Base-by-base conservation (phyloP, 2,888 invertebrate species). In the Xestobium rufovillosum region DNA sequence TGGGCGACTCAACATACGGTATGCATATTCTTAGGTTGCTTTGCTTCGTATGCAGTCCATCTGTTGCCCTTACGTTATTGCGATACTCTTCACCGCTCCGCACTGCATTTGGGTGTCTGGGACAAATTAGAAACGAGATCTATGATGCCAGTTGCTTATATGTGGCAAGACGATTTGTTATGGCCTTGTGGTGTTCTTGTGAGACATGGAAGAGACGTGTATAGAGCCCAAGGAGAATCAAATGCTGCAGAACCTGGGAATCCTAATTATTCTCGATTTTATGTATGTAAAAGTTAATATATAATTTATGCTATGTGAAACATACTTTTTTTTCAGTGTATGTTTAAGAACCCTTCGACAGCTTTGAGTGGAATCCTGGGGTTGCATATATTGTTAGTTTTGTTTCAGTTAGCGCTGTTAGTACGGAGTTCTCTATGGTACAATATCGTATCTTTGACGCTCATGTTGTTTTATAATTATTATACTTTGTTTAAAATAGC, bases 211-310 rank as follows among this genome's bases (percentile, higher is more conserved):
- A 78, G 81, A 35, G 81, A 80, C 35, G 60, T 82, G 23, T 91
- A 83, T 65, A 73, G 79, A 47, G 86, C 89, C 0, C 76, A 76
- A 55, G 81, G 88, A 2, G 72, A 83, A 26, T 78, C 81, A 11
- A 91, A 90, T 41, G 85, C 88, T 10, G 94, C 95, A 1, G 81
- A 85, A 55, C 96, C 96, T 1, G 86, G 83, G 9, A 85, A 87
- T 60, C 66, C 73, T 23, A 76, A 78, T 46, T 91, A 95, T 63
- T 70, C 73, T 25, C 68, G 90, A 49, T 95, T 95, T 69, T 83
- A 89, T 71, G 94, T 94, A 66, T 76, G 87, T 76, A 44, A 32
- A 35, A n/a, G 28, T 30, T 31, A 14, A 25, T 44, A 38, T 39
- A 11, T 28, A 6, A n/a, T 10, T 31, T 10, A 31, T 14, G 6